Conservation (phyloP, 2,113 vertebrate genomes). For the Pelecanoides urinatrix region DNA sequence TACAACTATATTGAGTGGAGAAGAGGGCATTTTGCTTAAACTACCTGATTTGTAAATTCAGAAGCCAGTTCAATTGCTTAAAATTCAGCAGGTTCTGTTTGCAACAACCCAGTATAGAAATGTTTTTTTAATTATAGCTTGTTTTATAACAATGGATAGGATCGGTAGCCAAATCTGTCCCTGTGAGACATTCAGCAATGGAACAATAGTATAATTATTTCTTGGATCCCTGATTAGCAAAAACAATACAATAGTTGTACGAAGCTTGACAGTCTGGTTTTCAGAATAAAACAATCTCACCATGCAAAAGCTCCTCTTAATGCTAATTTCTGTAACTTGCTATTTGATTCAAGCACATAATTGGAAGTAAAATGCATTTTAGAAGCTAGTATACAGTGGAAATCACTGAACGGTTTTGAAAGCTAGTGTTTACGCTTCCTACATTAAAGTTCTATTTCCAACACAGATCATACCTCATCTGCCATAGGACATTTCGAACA, state of each 20-base stretch:
- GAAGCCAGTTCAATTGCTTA: neutral
- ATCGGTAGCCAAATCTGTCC: conserved; percentile 33
- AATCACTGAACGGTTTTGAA: neutral
- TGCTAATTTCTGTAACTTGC: conserved; percentile 8
- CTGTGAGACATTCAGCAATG: neutral
- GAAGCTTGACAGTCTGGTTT: neutral
- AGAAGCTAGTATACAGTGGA: neutral
- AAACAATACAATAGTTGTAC: conserved; percentile 5
- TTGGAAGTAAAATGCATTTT: neutral
- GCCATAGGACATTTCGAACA: neutral
- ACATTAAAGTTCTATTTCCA: neutral
- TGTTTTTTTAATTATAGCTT: conserved; percentile 41
- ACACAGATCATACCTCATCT: neutral
- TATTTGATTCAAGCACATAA: neutral
- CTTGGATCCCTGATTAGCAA: conserved; percentile 37
- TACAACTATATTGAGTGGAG: neutral
- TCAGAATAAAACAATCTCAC: neutral
- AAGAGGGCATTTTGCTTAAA: neutral
- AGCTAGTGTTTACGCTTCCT: neutral
- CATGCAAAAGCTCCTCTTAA: neutral
- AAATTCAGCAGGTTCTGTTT: conserved; percentile 20
- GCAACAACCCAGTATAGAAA: neutral
- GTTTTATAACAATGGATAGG: conserved; percentile 20
- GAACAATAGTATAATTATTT: conserved; percentile 50
- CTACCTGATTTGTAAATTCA: neutral